These are phyloP conservation scores for Poecilobothrus nobilitatus DNA, from an alignment of 2,888 invertebrate genomes.

Conservation along the genomic window DNA sequence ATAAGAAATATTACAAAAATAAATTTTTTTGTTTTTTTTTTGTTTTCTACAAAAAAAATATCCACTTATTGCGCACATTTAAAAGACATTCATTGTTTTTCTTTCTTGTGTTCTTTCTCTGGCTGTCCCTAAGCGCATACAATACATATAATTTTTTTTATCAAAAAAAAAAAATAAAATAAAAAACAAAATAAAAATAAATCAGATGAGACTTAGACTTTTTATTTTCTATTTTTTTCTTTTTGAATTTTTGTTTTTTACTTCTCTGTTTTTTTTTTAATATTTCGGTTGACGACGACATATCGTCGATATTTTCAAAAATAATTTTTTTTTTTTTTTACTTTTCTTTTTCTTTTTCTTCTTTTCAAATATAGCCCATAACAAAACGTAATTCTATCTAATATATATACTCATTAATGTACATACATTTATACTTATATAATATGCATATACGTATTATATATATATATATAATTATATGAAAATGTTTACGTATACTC, in stretches of 20 bases:
- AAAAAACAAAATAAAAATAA: background rate
- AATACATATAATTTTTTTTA: background rate
- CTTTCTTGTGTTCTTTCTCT: background rate
- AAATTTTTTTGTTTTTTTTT: no score
- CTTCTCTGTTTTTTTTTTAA: background rate
- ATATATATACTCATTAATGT: background rate
- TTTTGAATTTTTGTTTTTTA: background rate
- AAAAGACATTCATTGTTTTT: background rate
- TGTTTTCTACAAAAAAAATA: background rate
- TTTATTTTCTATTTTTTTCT: background rate
- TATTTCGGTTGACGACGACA: background rate
- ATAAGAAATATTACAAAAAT: background rate
- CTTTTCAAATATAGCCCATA: background rate
- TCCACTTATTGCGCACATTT: constrained; percentile 2
- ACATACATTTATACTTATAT: background rate
- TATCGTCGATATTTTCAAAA: constrained; percentile 1
- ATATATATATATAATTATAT: background rate
- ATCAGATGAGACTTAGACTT: background rate
- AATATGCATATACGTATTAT: background rate
- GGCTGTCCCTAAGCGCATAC: background rate
- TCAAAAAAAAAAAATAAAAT: background rate
- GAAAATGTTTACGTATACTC: background rate
- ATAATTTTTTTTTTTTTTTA: background rate
- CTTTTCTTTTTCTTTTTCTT: background rate
- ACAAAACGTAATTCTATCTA: background rate